Evolutionary conservation across 2,113 vertebrate species (phyloP).

Genomic region (Cephalopholis sonnerati): DNA sequence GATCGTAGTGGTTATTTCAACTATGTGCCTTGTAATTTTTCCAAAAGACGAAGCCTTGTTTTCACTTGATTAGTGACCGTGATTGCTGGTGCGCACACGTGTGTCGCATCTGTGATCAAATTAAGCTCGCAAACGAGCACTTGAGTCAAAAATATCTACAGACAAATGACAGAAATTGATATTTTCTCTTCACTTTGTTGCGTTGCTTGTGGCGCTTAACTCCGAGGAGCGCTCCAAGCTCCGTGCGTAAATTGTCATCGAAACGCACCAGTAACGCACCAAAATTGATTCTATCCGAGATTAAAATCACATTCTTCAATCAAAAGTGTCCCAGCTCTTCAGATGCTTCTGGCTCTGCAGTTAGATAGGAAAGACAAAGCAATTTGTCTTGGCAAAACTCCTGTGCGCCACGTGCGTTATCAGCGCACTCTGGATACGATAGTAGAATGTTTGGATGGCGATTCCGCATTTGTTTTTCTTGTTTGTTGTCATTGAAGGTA

Average conservation of each 20-base stretch:
- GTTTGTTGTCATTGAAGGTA: neutral
- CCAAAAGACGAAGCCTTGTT: neutral
- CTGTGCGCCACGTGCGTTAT: conserved; percentile 1
- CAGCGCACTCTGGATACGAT: neutral
- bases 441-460: neutral
- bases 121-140: too few species aligned
- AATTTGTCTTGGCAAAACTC: neutral
- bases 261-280: neutral
- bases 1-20: neutral
- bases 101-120: neutral
- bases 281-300: too few species aligned
- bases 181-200: neutral
- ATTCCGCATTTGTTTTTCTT: neutral
- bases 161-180: neutral
- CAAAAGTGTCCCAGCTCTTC: neutral
- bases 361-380: neutral
- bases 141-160: neutral
- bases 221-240: neutral
- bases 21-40: neutral
- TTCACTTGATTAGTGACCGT: neutral
- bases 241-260: conserved; percentile 52
- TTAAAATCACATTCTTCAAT: neutral
- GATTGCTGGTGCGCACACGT: neutral
- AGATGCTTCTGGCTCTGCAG: neutral
- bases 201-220: neutral